phyloP scores from a whole-genome alignment of 2,113 vertebrate genomes.

The Hymenochirus boettgeri region DNA sequence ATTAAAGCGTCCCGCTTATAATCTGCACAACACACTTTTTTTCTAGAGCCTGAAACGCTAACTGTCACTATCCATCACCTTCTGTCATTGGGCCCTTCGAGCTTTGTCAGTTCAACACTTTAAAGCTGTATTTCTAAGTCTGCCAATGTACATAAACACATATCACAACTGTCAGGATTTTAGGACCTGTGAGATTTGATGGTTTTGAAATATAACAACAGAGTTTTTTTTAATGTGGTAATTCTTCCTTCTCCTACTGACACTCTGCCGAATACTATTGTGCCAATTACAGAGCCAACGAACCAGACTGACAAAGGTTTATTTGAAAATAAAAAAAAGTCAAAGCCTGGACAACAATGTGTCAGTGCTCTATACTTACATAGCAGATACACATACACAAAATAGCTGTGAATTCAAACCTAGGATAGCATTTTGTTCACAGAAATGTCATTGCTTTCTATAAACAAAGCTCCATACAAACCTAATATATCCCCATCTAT shows the following conservation, averaged over 20 bases:
- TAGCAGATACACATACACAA: too few relatives aligned
- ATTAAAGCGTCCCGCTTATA: not conserved
- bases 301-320: slow-evolving; percentile 1
- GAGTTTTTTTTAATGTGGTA: not conserved
- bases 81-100: not conserved
- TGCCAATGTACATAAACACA: slow-evolving; percentile 4
- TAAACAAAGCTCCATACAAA: too few relatives aligned
- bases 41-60: not conserved
- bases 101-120: slow-evolving; percentile 6
- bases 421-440: too few relatives aligned
- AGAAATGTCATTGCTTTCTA: too few relatives aligned
- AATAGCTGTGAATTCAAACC: too few relatives aligned
- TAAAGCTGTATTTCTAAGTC: not conserved
- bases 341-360: not conserved
- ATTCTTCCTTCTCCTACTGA: not conserved
- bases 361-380: not conserved
- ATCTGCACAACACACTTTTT: not conserved
- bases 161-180: slow-evolving; percentile 8
- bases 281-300: slow-evolving; percentile 17
- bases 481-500: too few relatives aligned
- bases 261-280: slow-evolving; percentile 4
- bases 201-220: not conserved
- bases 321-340: slow-evolving; percentile 9
- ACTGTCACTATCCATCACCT: not conserved
- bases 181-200: slow-evolving; percentile 1